Conservation (phyloP, 1,140 invertebrate genomes). For the Nasonia longicornis region DNA sequence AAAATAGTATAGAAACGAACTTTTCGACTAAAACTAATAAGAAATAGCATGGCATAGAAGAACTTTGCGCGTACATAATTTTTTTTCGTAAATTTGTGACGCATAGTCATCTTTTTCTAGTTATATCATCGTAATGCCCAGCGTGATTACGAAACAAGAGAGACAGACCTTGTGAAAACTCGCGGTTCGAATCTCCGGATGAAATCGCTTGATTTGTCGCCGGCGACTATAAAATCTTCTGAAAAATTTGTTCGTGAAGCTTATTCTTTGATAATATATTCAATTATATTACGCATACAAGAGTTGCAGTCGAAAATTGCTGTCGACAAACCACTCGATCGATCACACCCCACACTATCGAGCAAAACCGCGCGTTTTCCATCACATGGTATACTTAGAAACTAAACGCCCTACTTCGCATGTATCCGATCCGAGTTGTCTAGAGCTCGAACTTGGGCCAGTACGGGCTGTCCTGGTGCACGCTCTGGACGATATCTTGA, state of each 20-base stretch:
- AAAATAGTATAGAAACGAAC: background rate
- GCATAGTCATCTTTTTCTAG: background rate
- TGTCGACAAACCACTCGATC: no score
- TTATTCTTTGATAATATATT: no score
- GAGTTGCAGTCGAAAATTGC: no score
- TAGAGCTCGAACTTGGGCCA: slow-evolving; percentile 14
- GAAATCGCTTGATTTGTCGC: background rate
- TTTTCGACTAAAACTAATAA: slow-evolving; percentile 3
- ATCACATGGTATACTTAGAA: background rate
- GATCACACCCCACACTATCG: no score
- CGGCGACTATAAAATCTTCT: background rate
- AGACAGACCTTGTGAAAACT: background rate
- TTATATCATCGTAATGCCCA: background rate
- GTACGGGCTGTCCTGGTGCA: slow-evolving; percentile 8
- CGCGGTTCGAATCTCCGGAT: background rate
- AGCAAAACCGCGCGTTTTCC: background rate
- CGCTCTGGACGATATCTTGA: slow-evolving; percentile 49
- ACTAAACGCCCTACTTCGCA: slow-evolving; percentile 48
- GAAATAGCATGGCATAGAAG: background rate
- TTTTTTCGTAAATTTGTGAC: background rate
- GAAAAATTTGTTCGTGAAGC: no score
- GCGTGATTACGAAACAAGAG: slow-evolving; percentile 6
- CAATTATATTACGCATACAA: no score
- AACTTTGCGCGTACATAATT: background rate
- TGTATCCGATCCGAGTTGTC: slow-evolving; percentile 2